Percentiles rank a stretch among this genome's conserved stretches.
Conservation (phyloP, 35 echinoderm and acorn worm species). For the Apostichopus japonicus region DNA sequence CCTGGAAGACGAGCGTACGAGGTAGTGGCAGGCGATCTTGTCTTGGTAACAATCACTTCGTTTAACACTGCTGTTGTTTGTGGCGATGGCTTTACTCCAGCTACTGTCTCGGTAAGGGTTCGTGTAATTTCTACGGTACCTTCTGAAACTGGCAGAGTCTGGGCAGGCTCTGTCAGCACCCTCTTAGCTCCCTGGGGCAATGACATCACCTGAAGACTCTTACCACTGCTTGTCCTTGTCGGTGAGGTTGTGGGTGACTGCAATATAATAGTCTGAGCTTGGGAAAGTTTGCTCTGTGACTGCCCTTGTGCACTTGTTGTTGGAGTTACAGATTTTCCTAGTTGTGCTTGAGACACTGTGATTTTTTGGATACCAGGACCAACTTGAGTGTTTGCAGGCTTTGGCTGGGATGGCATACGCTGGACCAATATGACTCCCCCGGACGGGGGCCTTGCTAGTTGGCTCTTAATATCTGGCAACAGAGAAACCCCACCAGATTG, state of each 20-base stretch:
- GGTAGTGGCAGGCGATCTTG: background rate
- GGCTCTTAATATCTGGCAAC: conserved; percentile 88
- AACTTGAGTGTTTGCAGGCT: conserved; percentile 67
- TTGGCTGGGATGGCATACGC: conserved; percentile 61
- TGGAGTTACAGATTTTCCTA: background rate
- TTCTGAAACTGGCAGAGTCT: conserved; percentile 43
- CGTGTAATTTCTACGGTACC: conserved; percentile 47
- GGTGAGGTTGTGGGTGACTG: conserved; percentile 52
- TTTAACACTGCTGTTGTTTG: background rate
- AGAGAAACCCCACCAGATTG: conserved; percentile 66
- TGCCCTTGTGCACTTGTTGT: background rate
- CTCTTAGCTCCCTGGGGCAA: conserved; percentile 5
- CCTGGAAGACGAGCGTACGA: conserved; percentile 15
- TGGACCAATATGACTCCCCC: conserved; percentile 93
- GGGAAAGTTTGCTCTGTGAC: conserved; percentile 18
- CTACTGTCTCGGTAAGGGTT: conserved; percentile 24
- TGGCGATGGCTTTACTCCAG: background rate
- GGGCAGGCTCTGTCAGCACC: conserved; percentile 30
- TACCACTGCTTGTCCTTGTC: background rate
- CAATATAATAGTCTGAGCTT: conserved; percentile 39
- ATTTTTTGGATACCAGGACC: conserved; percentile 69
- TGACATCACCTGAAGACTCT: conserved; percentile 29
- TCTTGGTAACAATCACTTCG: conserved; percentile 19
- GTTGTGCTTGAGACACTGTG: conserved; percentile 53
- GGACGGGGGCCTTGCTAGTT: conserved; percentile 74